Base-by-base conservation (phyloP, 2,888 invertebrate species). In the Apeira syringaria region DNA sequence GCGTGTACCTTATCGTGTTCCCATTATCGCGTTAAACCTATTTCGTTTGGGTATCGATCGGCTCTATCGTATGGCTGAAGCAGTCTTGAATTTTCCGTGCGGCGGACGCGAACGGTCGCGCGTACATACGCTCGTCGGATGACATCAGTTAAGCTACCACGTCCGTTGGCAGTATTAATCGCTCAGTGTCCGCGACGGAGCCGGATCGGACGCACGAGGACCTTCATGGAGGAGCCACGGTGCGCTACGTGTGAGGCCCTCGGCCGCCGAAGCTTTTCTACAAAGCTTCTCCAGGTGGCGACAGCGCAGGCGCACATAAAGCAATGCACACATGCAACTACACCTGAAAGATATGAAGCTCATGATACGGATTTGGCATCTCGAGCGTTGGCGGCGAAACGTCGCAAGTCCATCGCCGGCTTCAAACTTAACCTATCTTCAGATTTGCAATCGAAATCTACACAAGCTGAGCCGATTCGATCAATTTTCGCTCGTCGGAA, bases 131-230 rank as follows among this genome's bases (percentile, higher is more conserved):
- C 73, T 72, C 74, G 72, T 80, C 80, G 82, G 83, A 88, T 89
- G 89, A 89, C 89, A 89, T 89, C 89, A 87, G 89, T 89, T 87
- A 84, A 86, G 77, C 74, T 72, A 80, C 72, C 79, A 77, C 88
- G 85, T 83, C 85, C 85, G 87, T 66, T 80, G 70, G 78, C 78
- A 76, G 81, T 80, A 80, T 79, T 78, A 77, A 78, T 71, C 82
- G 75, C 79, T 87, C 88, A 89, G 89, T 89, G 80, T 80, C 80
- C 79, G 74, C 80, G 74, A 62, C 80, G 88, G 75, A 77, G 78
- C 66, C 86, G 88, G 68, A 64, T 73, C 73, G 83, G 76, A 75
- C 85, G 88, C 85, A 87, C 87, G 87, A 83, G 73, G 79, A 70
- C 68, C 79, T 75, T 70, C 61, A 89, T 89, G 89, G 89, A 87